Base-by-base conservation (phyloP, 2,797 vertebrate species). In the Chanos chanos region DNA sequence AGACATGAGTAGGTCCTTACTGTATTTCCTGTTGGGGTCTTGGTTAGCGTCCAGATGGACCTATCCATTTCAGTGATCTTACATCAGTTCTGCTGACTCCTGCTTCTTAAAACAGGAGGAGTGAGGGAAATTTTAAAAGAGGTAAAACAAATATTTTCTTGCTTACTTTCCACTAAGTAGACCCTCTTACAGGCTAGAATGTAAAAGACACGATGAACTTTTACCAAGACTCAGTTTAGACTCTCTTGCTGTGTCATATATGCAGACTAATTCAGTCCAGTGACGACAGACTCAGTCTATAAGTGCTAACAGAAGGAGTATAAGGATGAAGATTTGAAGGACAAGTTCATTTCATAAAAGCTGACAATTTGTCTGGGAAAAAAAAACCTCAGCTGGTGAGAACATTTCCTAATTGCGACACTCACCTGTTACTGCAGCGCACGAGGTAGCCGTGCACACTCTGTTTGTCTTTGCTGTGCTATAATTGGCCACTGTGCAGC, bases 401-500 rank as follows among this genome's bases (percentile, higher is more conserved):
- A 16, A 30, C 13, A 10, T 44, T 19, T 3, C 22, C 8, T 21
- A 9, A 5, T 10, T 43, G 40, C 19, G 52, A 68, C 16, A 57
- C 53, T 40, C 36, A 22, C 65, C 77, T 52, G 65, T 77, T 8
- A 15, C 51, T 79, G 79, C 66, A 61, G 77, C 71, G 68, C 70
- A 54, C 77, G 66, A 40, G 50, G 61, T 13, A 44, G 78, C 57
- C 68, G 68, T 68, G 21, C 59, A 54, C 69, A 81, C 73, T 75
- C 67, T 66, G 60, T 37, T 74, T 77, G 73, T 52, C 24, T 54
- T 68, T 74, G 78, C 72, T 73, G 61, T 40, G 52, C 73, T 85
- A 81, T 84, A 77, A 81, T 68, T 80, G 75, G 75, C 75, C 62
- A 68, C 41, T 13, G 12, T 64, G 70, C 67, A 71, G 63, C 24